A percentile compares a stretch with the other conserved stretches of the same genome.
Evolutionary conservation across 2,113 vertebrate species (phyloP).

Genomic region (Brienomyrus brachyistius): DNA sequence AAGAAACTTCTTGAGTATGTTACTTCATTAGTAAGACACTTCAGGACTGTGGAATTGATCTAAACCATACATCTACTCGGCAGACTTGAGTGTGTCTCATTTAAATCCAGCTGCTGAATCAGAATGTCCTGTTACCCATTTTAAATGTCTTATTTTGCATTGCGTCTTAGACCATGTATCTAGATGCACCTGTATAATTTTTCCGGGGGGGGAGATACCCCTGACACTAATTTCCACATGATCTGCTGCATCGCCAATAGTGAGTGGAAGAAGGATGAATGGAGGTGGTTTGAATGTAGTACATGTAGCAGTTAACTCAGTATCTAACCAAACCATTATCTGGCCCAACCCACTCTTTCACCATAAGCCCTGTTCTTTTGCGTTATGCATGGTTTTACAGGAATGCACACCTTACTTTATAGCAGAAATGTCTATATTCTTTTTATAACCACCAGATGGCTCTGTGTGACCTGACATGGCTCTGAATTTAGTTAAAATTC

Average conservation of each 20-base stretch:
- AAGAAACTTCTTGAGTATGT: not conserved
- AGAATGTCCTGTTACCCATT: not conserved
- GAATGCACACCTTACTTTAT: not conserved
- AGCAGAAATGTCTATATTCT: not conserved
- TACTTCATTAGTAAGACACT: not conserved
- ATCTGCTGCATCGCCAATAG: not conserved
- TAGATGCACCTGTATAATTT: not conserved
- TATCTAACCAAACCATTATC: not conserved
- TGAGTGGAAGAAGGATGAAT: not conserved
- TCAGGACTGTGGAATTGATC: not conserved
- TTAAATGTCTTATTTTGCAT: not conserved
- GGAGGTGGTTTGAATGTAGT: not conserved
- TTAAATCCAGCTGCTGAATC: not conserved
- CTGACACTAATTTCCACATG: not conserved
- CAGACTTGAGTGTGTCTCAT: not conserved
- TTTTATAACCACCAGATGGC: slow-evolving; percentile 44
- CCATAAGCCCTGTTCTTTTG: not conserved
- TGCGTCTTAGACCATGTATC: not conserved
- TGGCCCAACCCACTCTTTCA: not conserved
- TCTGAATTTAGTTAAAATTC: slow-evolving; percentile 34
- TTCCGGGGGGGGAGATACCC: not conserved
- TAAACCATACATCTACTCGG: not conserved
- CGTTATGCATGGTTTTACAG: not conserved
- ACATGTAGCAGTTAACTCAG: not conserved
- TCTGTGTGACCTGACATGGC: slow-evolving; percentile 21